Evolutionary conservation across 2,888 invertebrate genomes (phyloP), one percentile per base, ranked within the genome.

Genomic region (Thyatira batis): DNA sequence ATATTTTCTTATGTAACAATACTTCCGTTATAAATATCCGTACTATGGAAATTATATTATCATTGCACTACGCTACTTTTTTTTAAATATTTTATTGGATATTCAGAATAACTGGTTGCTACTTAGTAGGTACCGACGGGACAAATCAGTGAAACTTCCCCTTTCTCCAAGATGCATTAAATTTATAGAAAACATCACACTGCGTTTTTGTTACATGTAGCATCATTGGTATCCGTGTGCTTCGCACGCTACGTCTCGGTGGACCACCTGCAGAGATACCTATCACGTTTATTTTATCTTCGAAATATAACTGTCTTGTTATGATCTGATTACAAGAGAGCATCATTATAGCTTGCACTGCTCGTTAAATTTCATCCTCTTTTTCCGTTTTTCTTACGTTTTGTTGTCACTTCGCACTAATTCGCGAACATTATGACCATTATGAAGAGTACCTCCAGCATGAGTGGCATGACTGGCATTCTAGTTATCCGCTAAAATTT

Each of bases 401-500:
- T 33, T 28, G 17, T 3, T 39, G 66, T 62, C 65, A 70, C 62
- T 75, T 82, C 79, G 76, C 84, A 81, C 80, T 76, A 70, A 75
- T 80, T 82, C 74, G 75, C 77, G 63, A 71, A 66, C 66, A 63
- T 71, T 79, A 78, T 76, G 76, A 78, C 71, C 67, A 73, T 77
- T 71, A 69, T 68, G 70, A 76, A 70, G 73, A 78, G 65, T 71
- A 73, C 25, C 27, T 73, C 60, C 67, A 70, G 54, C 30, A 58
- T 64, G 58, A 64, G 68, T 61, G 57, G 67, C 69, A 66, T 71
- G 68, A 65, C 67, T 76, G 69, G 73, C 82, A 83, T 84, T 85
- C 82, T 84, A 83, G 69, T 65, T 71, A 80, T 76, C 69, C 73
- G 76, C 73, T 74, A 74, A 82, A 48, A 78, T 71, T 72, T 76